A percentile compares a stretch with the other conserved stretches of the same genome.
Conservation (phyloP, 2,113 vertebrate species). For the Nothobranchius kuhntae region DNA sequence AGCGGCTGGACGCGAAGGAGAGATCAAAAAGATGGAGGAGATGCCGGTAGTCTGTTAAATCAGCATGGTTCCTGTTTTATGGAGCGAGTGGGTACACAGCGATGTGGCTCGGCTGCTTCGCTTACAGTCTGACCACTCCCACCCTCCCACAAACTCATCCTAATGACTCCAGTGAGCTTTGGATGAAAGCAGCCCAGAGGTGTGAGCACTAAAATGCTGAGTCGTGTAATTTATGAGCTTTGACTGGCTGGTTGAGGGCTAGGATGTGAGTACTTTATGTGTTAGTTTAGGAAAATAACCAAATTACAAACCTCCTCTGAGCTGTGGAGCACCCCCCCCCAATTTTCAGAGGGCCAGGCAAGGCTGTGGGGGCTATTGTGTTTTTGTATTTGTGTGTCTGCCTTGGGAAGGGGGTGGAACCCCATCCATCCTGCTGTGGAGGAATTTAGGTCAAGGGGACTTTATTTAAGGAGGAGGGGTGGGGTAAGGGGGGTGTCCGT, state of each 20-base stretch:
- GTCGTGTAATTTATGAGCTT: not conserved
- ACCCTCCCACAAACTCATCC: constrained; percentile 1
- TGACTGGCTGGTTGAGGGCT: not conserved
- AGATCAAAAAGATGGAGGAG: constrained; percentile 65
- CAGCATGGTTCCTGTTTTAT: constrained; percentile 71
- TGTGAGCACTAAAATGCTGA: not conserved
- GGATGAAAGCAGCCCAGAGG: constrained; percentile 1
- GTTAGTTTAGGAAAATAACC: constrained; percentile 18
- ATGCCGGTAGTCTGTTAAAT: constrained; percentile 72
- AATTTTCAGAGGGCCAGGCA: constrained; percentile 53
- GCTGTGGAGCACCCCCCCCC: constrained; percentile 18
- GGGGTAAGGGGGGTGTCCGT: constrained; percentile 13
- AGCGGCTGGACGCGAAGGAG: constrained; percentile 29
- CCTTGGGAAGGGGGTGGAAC: constrained; percentile 57
- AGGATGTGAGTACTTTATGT: not conserved
- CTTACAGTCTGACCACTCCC: constrained; percentile 21
- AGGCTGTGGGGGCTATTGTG: constrained; percentile 68
- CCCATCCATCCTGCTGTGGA: constrained; percentile 73
- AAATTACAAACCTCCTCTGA: constrained; percentile 32
- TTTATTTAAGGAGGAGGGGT: constrained; percentile 65
- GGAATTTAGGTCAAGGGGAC: constrained; percentile 77
- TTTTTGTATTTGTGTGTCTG: constrained; percentile 55
- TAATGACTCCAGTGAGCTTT: not conserved
- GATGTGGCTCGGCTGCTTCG: constrained; percentile 17
- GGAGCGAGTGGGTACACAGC: constrained; percentile 53